These are phyloP conservation scores for Cossypha caffra DNA, from an alignment of 2,797 vertebrate species.

Conservation along the genomic window DNA sequence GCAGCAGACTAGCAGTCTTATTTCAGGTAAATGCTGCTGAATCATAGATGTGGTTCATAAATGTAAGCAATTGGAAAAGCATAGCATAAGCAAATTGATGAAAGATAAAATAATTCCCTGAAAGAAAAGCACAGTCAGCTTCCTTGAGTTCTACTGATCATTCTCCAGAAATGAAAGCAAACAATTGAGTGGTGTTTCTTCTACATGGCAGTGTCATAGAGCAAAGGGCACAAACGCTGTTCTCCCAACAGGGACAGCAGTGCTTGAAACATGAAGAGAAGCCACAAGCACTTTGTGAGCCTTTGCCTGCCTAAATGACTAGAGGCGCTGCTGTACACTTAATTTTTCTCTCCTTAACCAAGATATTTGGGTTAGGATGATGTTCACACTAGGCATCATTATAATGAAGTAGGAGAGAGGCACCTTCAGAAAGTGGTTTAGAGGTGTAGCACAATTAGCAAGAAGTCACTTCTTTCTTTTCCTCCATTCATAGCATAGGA, in stretches of 20 bases:
- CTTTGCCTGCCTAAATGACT: background rate
- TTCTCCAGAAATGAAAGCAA: background rate
- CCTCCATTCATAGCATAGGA: background rate
- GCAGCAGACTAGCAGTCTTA: background rate
- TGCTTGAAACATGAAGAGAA: background rate
- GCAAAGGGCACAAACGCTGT: accelerated
- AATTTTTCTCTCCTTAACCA: background rate
- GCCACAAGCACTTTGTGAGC: background rate
- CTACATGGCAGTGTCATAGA: accelerated
- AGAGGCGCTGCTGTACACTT: background rate
- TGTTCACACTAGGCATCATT: background rate
- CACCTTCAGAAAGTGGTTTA: background rate
- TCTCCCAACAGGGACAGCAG: background rate
- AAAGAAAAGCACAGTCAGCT: background rate
- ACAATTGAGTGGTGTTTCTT: background rate
- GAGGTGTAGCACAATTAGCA: background rate
- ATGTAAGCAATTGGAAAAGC: background rate
- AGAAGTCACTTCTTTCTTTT: background rate
- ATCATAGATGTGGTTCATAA: background rate
- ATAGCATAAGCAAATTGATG: background rate
- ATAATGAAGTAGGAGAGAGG: background rate
- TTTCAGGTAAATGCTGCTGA: background rate
- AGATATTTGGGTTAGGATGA: background rate
- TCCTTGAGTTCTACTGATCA: background rate
- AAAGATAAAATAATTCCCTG: background rate